Evolutionary conservation across 2,797 vertebrate genomes (phyloP), one percentile per base, ranked within the genome.

Genomic region (Amphiprion clarkii): DNA sequence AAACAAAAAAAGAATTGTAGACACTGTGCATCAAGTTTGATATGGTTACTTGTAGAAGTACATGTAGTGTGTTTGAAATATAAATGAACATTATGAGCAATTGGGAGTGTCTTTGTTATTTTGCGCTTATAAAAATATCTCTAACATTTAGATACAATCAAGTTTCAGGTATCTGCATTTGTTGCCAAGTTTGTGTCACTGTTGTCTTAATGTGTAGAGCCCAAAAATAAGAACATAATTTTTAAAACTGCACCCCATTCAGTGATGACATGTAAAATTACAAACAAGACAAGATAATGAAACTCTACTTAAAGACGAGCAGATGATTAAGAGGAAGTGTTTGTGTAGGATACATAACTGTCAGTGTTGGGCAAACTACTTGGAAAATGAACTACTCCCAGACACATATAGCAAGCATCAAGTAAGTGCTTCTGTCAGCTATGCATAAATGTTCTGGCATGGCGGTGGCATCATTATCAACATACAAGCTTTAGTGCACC

Each of bases 141-240:
- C 31, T 16, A 48, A 67, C 36, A 25, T 46, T 69, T 16, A 55
- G 42, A 75, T 33, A 49, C 0, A 29, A 72, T 70, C 63, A 14
- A n/a, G 52, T 33, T 27, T 25, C n/a, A 49, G 25, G 44, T 39
- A 46, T 63, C 33, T 57, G 72, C 21, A 36, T 12, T 19, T 29
- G 69, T 48, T 79, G 71, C 48, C 59, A 82, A 68, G 29, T 60
- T 69, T 65, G 23, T 70, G 56, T 74, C 67, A 62, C 33, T 9
- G 13, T 19, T 59, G 23, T 48, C 48, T 14, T 21, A 3, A 6
- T 59, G 19, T 6, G 56, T 6, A 9, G 6, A 48, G 1, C 23
- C 53, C 25, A 0, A 23, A 17, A 76, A 49, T 16, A 2, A 44
- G 56, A 61, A 21, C 56, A 63, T 46, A 17, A 39, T 25, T 17